Evolutionary conservation across 2,888 invertebrate genomes (phyloP), one percentile per base, ranked within the genome.

Genomic region (Synergus japonicus): DNA sequence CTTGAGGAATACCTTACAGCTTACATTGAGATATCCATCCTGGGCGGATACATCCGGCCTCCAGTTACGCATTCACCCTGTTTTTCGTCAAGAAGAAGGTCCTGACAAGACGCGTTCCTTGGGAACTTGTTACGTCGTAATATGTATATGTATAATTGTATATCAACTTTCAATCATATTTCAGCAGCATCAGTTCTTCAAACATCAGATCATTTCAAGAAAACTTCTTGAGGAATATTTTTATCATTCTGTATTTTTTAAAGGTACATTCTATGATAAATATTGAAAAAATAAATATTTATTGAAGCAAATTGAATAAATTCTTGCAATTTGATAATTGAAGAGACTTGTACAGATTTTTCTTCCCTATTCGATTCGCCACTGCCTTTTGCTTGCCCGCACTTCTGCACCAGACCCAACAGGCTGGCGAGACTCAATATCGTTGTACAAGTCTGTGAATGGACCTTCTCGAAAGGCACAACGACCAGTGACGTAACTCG

Each of bases 31-130:
- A 86, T 85, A 85, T 82, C 84, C 89, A 90, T 91, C 90, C 90
- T 91, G 92, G 92, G 92, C 92, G 92, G 89, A 83, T 86, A 92
- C 92, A 92, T 92, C 92, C 92, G 92, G 92, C 90, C 90, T 92
- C 92, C 86, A 88, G 88, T 92, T 92, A 91, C 92, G 86, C 85
- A 90, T 91, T 92, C 90, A 89, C 83, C 84, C 79, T 76, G 78
- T 76, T 77, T 78, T 67, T 66, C 84, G 80, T 82, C 80, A 77
- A 81, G 79, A 76, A 78, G 79, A 69, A 44, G 73, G 73, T 49
- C 73, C 73, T 73, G 49, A 37, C 46, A 49, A 69, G 8, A 69
- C 66, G 60, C 63, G 22, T 43, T 58, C 64, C 46, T 12, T 69
- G 73, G 73, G 73, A 73, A 73, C 54, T 73, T 73, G 73, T 54